These are phyloP conservation scores for Bombus vancouverensis DNA, from an alignment of 1,140 invertebrate genomes.

Conservation along the genomic window DNA sequence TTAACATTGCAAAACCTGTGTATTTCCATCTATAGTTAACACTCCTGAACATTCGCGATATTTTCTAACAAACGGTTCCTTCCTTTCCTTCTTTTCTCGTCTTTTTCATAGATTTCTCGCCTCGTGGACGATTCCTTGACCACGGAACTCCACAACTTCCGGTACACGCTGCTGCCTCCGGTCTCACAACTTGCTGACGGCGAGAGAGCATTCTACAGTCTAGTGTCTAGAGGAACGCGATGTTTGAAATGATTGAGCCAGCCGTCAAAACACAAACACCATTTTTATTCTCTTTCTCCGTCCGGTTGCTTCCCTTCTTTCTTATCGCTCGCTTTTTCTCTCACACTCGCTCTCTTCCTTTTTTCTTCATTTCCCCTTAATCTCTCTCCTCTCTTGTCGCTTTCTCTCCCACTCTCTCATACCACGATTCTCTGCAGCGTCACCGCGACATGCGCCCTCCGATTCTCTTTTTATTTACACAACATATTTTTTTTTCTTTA, in stretches of 20 bases:
- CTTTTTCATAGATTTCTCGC: not conserved
- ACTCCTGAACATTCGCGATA: not conserved
- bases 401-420: constrained; percentile 25
- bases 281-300: constrained; percentile 61
- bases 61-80: not conserved
- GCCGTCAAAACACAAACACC: constrained; percentile 65
- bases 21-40: not conserved
- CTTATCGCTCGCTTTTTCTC: constrained; percentile 30
- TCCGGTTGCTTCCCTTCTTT: not conserved
- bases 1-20: not conserved
- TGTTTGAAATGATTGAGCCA: constrained; percentile 51
- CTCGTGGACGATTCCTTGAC: not conserved
- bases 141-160: not conserved
- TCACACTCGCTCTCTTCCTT: constrained; percentile 13
- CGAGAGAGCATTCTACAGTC: constrained; percentile 18
- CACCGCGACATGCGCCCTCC: constrained; percentile 50
- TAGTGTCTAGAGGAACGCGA: constrained; percentile 25
- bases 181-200: not conserved
- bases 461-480: constrained; percentile 70
- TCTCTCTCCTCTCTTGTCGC: constrained; percentile 30
- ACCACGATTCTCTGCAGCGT: constrained; percentile 49
- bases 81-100: not conserved
- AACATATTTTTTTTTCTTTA: constrained; percentile 64
- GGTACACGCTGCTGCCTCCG: not conserved
- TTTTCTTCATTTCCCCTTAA: constrained; percentile 1